Percentiles rank a stretch among this genome's conserved stretches.
phyloP scores from a whole-genome alignment of 2,797 vertebrate genomes.

The Bradypodion pumilum region DNA sequence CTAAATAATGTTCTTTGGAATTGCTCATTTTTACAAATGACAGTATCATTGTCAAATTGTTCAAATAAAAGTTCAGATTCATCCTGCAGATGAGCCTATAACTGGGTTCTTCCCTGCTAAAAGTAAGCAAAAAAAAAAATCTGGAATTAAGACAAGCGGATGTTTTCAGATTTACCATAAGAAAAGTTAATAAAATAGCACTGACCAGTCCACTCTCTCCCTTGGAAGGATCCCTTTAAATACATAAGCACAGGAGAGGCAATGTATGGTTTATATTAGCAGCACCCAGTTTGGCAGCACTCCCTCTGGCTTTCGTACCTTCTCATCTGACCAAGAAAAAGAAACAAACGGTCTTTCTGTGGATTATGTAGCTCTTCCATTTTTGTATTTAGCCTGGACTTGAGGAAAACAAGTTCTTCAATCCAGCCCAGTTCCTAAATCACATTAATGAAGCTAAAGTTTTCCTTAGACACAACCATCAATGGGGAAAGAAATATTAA shows the following conservation, averaged over 20 bases:
- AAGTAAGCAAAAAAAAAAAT: conserved; percentile 17
- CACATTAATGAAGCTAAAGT: conserved; percentile 39
- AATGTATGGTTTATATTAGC: conserved; percentile 86
- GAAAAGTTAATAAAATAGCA: conserved; percentile 73
- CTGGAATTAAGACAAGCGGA: background rate
- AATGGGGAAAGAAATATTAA: background rate
- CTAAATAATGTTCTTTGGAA: background rate
- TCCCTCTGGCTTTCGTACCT: conserved; percentile 76
- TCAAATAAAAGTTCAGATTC: background rate
- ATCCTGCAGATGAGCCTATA: background rate
- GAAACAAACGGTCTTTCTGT: conserved; percentile 53
- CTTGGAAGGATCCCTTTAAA: conserved; percentile 73
- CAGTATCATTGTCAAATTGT: background rate
- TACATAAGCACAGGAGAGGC: conserved; percentile 74
- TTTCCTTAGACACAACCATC: background rate
- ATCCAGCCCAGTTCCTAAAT: conserved; percentile 61
- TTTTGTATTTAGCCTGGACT: conserved; percentile 63
- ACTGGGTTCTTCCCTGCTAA: background rate
- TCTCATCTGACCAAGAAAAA: conserved; percentile 64
- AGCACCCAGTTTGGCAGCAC: conserved; percentile 74
- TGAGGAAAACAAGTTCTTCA: conserved; percentile 73
- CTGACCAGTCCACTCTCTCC: conserved; percentile 67
- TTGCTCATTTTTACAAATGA: background rate
- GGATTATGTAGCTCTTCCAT: conserved; percentile 55
- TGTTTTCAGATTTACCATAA: conserved; percentile 51